These are phyloP conservation scores for Conus betulinus DNA, from an alignment of 1,140 invertebrate species.

Conservation along the genomic window DNA sequence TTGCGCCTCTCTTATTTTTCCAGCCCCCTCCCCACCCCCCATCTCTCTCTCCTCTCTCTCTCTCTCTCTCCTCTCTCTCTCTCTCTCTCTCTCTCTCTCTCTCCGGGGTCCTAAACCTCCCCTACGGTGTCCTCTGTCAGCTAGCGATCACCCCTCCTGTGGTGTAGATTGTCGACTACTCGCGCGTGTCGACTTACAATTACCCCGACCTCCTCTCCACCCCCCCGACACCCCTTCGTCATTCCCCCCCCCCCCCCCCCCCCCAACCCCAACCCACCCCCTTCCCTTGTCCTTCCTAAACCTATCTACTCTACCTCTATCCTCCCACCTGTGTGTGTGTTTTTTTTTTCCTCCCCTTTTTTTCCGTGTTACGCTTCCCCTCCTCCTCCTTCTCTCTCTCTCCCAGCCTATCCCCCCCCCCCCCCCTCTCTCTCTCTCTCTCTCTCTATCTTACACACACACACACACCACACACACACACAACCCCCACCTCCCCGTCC, in stretches of 20 bases:
- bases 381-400: background rate
- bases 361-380: background rate
- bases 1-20: background rate
- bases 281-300: background rate
- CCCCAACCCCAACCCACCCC: background rate
- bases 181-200: constrained; percentile 16
- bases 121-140: background rate
- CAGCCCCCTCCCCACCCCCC: background rate
- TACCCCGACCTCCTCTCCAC: background rate
- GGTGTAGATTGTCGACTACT: background rate
- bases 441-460: too few relatives aligned
- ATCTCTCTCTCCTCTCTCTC: background rate
- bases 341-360: too few relatives aligned
- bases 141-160: background rate
- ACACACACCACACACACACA: too few relatives aligned
- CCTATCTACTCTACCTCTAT: background rate
- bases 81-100: background rate
- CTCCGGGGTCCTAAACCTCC: background rate
- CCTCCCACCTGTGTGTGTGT: too few relatives aligned
- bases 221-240: background rate
- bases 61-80: background rate
- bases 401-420: background rate
- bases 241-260: background rate
- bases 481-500: too few relatives aligned
- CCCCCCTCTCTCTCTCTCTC: background rate